These are phyloP conservation scores for Lepidurus packardi DNA, from an alignment of 1,140 invertebrate genomes.

Conservation along the genomic window DNA sequence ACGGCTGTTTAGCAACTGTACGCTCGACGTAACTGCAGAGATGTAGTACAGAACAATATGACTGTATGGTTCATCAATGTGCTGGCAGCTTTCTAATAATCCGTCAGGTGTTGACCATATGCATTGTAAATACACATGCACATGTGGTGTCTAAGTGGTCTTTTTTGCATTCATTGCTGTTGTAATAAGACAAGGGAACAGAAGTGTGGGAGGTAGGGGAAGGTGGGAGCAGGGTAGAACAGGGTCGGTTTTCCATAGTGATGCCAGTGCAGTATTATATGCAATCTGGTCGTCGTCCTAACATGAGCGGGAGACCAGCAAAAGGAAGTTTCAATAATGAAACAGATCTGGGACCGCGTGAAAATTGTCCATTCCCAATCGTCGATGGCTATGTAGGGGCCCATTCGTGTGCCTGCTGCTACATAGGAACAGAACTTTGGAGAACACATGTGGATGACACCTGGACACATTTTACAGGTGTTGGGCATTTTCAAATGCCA, in stretches of 20 bases:
- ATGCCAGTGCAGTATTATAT: neutral
- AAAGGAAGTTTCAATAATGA: neutral
- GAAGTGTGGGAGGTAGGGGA: neutral
- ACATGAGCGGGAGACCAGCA: neutral
- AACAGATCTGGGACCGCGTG: neutral
- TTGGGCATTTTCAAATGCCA: neutral
- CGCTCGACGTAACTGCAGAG: no score
- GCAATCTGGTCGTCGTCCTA: neutral
- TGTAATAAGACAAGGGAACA: neutral
- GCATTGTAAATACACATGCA: constrained; percentile 14
- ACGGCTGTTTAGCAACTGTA: no score
- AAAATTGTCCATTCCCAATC: neutral
- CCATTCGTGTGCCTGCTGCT: neutral
- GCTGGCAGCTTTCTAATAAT: constrained; percentile 21
- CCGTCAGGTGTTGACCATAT: constrained; percentile 18
- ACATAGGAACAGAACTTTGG: neutral
- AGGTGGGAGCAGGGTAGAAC: no score
- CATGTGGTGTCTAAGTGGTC: neutral
- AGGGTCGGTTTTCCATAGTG: no score
- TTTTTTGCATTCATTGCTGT: neutral
- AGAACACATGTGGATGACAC: constrained; percentile 6
- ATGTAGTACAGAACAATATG: neutral
- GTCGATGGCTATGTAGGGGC: neutral
- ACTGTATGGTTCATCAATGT: constrained; percentile 16
- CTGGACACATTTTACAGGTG: neutral